Percentiles rank a stretch among this genome's conserved stretches.
Conservation (phyloP, 2,797 vertebrate species). For the Eupleurogrammus muticus region DNA sequence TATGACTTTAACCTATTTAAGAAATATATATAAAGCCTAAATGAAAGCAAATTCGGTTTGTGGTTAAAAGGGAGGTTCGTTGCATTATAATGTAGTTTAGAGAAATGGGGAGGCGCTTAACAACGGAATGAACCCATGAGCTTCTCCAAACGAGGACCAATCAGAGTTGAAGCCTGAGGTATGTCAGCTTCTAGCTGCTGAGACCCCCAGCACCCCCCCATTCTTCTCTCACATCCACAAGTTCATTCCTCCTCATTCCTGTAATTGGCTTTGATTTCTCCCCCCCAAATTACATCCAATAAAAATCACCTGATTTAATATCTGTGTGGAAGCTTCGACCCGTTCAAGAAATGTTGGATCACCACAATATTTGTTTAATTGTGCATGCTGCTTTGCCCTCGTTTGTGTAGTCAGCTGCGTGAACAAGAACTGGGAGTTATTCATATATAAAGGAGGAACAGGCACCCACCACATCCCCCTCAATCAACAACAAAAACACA, state of each 20-base stretch:
- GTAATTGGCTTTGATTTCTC: slow-evolving; percentile 85
- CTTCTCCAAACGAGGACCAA: slow-evolving; percentile 93
- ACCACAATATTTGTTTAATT: slow-evolving; percentile 83
- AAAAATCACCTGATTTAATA: slow-evolving; percentile 85
- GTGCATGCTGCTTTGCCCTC: slow-evolving; percentile 63
- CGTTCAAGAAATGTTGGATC: slow-evolving; percentile 77
- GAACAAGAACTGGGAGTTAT: slow-evolving; percentile 39
- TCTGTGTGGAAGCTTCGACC: slow-evolving; percentile 76
- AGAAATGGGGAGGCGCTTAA: slow-evolving; percentile 98
- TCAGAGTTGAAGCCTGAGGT: slow-evolving; percentile 91
- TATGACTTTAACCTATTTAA: slow-evolving; percentile 96
- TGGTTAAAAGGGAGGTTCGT: slow-evolving; percentile 97
- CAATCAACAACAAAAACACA: too few species aligned
- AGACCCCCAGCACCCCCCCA: slow-evolving; percentile 70
- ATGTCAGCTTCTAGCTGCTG: slow-evolving; percentile 85
- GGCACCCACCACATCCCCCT: not conserved
- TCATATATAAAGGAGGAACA: slow-evolving; percentile 20
- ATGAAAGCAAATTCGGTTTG: slow-evolving; percentile 99
- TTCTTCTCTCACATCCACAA: slow-evolving; percentile 78
- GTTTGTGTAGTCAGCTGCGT: slow-evolving; percentile 36
- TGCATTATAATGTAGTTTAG: slow-evolving; percentile 99
- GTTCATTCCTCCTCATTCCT: slow-evolving; percentile 84
- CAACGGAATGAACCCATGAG: slow-evolving; percentile 94
- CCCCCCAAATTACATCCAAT: slow-evolving; percentile 84
- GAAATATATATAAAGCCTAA: slow-evolving; percentile 93